These are phyloP conservation scores for Ranitomeya variabilis DNA, from an alignment of 2,113 vertebrate genomes.

Conservation along the genomic window DNA sequence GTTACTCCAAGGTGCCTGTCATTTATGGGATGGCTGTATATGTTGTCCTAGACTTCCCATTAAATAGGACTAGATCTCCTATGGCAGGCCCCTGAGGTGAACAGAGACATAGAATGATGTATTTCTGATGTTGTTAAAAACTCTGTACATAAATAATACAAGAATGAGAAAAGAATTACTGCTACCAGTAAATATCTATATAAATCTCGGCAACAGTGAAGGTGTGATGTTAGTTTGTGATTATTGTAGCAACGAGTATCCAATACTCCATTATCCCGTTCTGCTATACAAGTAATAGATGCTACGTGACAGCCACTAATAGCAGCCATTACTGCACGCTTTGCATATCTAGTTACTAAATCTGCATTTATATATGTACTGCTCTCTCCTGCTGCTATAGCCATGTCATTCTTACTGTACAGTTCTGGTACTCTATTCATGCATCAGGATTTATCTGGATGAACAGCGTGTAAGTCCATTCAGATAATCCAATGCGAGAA, in stretches of 20 bases:
- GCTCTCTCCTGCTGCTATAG: not conserved
- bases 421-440: not conserved
- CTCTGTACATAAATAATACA: not conserved
- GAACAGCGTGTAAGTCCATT: not conserved
- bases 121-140: not conserved
- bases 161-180: not conserved
- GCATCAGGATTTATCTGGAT: not conserved
- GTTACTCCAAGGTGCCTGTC: too few species aligned
- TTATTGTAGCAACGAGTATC: not conserved
- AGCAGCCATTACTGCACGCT: not conserved
- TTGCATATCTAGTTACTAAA: not conserved
- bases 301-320: not conserved
- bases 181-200: not conserved
- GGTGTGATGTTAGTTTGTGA: not conserved
- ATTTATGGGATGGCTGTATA: too few species aligned
- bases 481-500: not conserved
- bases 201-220: not conserved
- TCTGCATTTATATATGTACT: not conserved
- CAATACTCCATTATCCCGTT: not conserved
- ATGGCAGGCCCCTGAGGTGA: too few species aligned
- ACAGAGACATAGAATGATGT: too few species aligned
- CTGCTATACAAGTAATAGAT: not conserved
- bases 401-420: not conserved
- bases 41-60: too few species aligned
- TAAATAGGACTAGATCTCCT: too few species aligned